These are phyloP conservation scores for Choristoneura fumiferana DNA, from an alignment of 1,140 invertebrate species.

Conservation along the genomic window DNA sequence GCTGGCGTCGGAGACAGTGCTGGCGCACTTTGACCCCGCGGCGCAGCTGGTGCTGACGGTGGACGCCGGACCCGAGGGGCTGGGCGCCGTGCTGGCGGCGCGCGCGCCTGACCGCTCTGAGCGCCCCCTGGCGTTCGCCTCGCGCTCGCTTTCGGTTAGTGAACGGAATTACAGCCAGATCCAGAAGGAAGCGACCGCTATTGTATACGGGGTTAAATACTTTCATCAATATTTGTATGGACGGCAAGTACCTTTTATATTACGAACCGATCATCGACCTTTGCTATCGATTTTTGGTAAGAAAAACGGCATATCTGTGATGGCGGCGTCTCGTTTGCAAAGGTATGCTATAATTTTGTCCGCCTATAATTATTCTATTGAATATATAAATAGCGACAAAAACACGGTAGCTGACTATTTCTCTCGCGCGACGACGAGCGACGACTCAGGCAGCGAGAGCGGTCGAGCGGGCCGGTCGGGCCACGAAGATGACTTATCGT, in stretches of 20 bases:
- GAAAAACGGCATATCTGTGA: constrained; percentile 23
- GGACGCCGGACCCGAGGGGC: background rate
- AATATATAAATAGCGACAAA: constrained; percentile 35
- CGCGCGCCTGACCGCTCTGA: background rate
- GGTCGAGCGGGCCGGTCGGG: background rate
- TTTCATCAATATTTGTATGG: no score
- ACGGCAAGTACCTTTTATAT: no score
- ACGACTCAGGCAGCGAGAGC: background rate
- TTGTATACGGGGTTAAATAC: no score
- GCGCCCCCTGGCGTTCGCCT: background rate
- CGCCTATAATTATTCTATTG: constrained; percentile 46
- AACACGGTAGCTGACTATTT: constrained; percentile 44
- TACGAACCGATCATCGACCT: background rate
- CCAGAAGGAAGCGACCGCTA: no score
- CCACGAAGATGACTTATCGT: background rate
- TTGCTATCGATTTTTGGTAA: constrained; percentile 8
- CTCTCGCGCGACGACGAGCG: constrained; percentile 27
- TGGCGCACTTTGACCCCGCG: background rate
- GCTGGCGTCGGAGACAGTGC: background rate
- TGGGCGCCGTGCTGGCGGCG: background rate
- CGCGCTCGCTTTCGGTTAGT: background rate
- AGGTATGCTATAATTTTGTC: constrained; percentile 44
- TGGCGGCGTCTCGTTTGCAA: constrained; percentile 38
- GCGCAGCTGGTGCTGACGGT: background rate
- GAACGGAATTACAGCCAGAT: background rate